Conservation (phyloP, 2,888 invertebrate species). For the Drosophila merina region DNA sequence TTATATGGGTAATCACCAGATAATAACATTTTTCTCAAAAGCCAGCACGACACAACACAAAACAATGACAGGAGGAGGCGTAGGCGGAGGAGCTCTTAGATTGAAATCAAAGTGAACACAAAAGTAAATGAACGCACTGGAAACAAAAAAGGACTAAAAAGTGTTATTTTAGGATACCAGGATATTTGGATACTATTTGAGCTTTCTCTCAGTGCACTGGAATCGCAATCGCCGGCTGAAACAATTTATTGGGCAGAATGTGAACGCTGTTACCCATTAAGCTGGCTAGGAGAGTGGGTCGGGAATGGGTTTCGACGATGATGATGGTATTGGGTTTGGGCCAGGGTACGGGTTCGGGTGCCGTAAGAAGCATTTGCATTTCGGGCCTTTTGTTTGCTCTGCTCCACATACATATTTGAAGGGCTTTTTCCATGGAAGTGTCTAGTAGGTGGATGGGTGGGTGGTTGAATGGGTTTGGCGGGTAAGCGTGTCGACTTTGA, state of each 20-base stretch:
- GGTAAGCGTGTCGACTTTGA: slow-evolving; percentile 75
- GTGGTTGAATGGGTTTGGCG: slow-evolving; percentile 3
- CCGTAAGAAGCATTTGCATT: slow-evolving; percentile 64
- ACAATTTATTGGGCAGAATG: slow-evolving; percentile 58
- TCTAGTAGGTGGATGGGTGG: background rate
- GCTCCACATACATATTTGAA: slow-evolving; percentile 43
- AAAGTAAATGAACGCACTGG: slow-evolving; percentile 26
- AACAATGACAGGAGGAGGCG: slow-evolving; percentile 8
- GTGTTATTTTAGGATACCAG: no score
- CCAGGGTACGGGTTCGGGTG: background rate
- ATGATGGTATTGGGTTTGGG: no score
- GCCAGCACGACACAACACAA: slow-evolving; percentile 25
- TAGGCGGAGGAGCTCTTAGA: background rate
- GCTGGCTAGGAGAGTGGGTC: slow-evolving; percentile 39
- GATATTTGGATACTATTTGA: no score
- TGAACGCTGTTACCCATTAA: slow-evolving; percentile 67
- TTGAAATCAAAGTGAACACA: slow-evolving; percentile 35
- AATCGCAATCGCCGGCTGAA: slow-evolving; percentile 24
- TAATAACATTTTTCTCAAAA: slow-evolving; percentile 40
- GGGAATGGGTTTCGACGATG: background rate
- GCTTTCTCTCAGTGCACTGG: slow-evolving; percentile 53
- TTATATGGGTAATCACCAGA: slow-evolving; percentile 42
- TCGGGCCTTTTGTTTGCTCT: slow-evolving; percentile 64
- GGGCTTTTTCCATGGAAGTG: slow-evolving; percentile 17
- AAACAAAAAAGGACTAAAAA: background rate